Evolutionary conservation across 2,888 invertebrate genomes (phyloP), one percentile per base, ranked within the genome.

Genomic region (Phasia obesa): DNA sequence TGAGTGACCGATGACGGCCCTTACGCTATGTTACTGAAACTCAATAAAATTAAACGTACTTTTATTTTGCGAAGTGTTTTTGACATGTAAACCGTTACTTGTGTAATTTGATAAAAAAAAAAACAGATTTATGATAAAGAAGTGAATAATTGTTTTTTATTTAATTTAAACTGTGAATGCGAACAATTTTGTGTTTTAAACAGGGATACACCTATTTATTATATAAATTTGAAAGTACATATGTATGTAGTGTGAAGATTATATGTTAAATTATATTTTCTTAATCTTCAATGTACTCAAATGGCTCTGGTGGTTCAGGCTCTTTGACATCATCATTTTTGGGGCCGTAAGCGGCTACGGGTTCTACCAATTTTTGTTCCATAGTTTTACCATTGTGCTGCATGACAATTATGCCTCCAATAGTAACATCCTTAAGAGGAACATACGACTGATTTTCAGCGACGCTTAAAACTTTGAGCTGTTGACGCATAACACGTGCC

Each of bases 271-370:
- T 21, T 69, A 11, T 27, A 47, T 60, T 25, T 60, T 0, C 87
- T 88, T 91, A 90, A 87, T 96, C 96, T 91, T 99, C 98, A 87
- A 94, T 94, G 92, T 97, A 99, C 92, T 98, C 98, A 90, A 99
- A 99, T 85, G 99, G 98, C 93, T 98, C 98, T 89, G 99, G 99
- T 53, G 98, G 97, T 88, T 98, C 98, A 0, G 99, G 98, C 92
- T 99, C 99, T 88, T 97, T 97, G 87, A 97, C 98, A 88, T 99
- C 99, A 85, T 98, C 98, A 19, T 95, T 94, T 90, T 97, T 97
- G 2, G 96, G 97, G 0, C 97, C 97, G 88, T 96, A 97, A 0
- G 97, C 97, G 90, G 96, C 96, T 15, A 98, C 97, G 6, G 97
- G 97, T 90, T 98, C 98, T 1, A 99, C 98, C 59, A 98, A 93